Conservation (phyloP, 2,888 invertebrate species). For the Micoletzkya japonica region DNA sequence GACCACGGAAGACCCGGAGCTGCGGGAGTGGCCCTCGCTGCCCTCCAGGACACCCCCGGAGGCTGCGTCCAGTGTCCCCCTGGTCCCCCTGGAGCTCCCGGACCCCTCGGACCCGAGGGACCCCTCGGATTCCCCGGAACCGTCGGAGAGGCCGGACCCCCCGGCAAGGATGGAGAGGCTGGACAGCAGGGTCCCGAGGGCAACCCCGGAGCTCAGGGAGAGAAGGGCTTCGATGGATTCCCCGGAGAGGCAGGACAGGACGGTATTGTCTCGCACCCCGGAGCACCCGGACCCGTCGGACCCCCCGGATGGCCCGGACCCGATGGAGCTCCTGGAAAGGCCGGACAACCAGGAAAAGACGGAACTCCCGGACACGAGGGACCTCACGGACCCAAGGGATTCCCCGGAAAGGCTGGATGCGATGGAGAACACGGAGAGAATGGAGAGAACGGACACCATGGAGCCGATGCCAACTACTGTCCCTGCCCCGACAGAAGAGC, state of each 20-base stretch:
- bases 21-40: conserved; percentile 27
- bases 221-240: conserved; percentile 31
- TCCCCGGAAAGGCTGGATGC: conserved; percentile 29
- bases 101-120: conserved; percentile 28
- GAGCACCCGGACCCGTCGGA: conserved; percentile 30
- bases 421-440: conserved; percentile 40
- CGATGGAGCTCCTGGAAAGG: conserved; percentile 28
- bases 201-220: conserved; percentile 37
- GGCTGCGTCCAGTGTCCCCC: conserved; percentile 29
- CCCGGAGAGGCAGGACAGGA: conserved; percentile 36
- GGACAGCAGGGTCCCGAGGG: conserved; percentile 43
- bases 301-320: conserved; percentile 34
- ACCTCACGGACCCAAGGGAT: conserved; percentile 26
- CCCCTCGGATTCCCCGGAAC: conserved; percentile 28
- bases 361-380: conserved; percentile 31
- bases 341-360: conserved; percentile 38
- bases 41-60: conserved; percentile 24
- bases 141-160: conserved; percentile 24
- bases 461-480: conserved; percentile 30
- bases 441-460: conserved; percentile 33
- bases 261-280: conserved; percentile 35
- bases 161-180: conserved; percentile 26
- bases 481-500: conserved; percentile 30
- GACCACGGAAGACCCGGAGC: conserved; percentile 28
- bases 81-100: conserved; percentile 27